Base-by-base conservation (phyloP, 2,888 invertebrate genomes). In the Scaptomyza tumidula region DNA sequence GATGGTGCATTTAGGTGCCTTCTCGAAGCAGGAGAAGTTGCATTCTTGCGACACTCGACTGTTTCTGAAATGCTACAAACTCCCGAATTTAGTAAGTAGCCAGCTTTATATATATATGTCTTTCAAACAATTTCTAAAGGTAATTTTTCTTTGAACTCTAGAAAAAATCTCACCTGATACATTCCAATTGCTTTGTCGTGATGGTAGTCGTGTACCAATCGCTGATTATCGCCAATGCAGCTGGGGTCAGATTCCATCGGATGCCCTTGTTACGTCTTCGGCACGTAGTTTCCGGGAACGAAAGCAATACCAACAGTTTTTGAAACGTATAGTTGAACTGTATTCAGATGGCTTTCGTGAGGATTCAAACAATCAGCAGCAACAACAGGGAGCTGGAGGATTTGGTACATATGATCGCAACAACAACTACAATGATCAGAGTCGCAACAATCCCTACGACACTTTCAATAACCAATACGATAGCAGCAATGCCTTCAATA, bases 1-100 rank as follows among this genome's bases (percentile, higher is more conserved):
- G 96, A 96, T 91, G 99, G 99, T 0, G 98, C 99, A 0, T 95
- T 98, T 68, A 94, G 94, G 45, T 99, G 99, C 91, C 93, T 99
- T 3, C 93, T 96, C 1, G 95, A 96, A 79, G 94, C 93, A 13
- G 98, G 98, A 2, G 98, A 99, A 52, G 94, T 99, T 16, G 98
- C 98, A 0, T 99, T 99, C 90, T 93, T 99, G 0, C 94, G 96
- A 49, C 97, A 98, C 89, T 96, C 96, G 0, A 97, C 97, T 0
- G 95, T 97, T 19, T 93, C 93, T 37, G 96, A 97, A 90, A 94
- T 97, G 91, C 92, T 95, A 5, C 90, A 93, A 6, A 94, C 94
- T 0, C 93, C 93, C 31, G 94, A 95, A 89, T 94, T 94, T 67
- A 92, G 95, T 95, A 90, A 92, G 86, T 70, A 31, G n/a, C 50